A percentile compares a stretch with the other conserved stretches of the same genome.
Evolutionary conservation across 2,888 invertebrate genomes (phyloP).

Genomic region (Callosobruchus maculatus): DNA sequence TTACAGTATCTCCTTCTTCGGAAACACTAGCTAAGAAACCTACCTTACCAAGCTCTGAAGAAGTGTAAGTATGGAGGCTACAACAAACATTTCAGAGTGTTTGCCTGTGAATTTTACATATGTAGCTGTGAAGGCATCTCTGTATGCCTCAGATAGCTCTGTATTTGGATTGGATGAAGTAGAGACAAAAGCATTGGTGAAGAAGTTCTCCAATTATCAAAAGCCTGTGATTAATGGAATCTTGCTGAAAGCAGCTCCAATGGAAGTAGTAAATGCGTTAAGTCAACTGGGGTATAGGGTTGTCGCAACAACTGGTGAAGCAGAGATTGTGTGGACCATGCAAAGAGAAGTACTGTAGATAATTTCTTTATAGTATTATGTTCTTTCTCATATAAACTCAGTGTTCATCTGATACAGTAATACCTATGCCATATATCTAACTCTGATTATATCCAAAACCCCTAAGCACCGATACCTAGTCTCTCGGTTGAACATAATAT

Average conservation of each 20-base stretch:
- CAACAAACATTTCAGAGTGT: neutral
- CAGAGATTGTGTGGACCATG: slow-evolving; percentile 81
- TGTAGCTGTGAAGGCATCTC: slow-evolving; percentile 74
- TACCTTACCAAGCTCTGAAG: slow-evolving; percentile 9
- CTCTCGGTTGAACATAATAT: too few relatives aligned
- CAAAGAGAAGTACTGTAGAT: slow-evolving; percentile 63
- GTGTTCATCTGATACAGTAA: too few relatives aligned
- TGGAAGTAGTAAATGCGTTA: slow-evolving; percentile 69
- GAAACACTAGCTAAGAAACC: slow-evolving; percentile 2
- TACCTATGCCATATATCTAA: too few relatives aligned
- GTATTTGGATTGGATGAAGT: slow-evolving; percentile 72
- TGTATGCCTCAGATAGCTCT: slow-evolving; percentile 70
- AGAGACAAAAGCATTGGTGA: slow-evolving; percentile 66
- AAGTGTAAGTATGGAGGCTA: slow-evolving; percentile 36
- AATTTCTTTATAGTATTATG: slow-evolving; percentile 33
- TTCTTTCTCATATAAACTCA: neutral
- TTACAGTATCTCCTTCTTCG: slow-evolving; percentile 36
- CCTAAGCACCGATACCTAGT: too few relatives aligned
- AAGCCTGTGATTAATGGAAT: slow-evolving; percentile 68
- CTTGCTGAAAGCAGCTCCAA: slow-evolving; percentile 65
- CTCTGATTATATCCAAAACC: too few relatives aligned
- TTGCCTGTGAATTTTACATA: slow-evolving; percentile 57
- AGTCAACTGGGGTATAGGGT: slow-evolving; percentile 76
- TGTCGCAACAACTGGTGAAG: slow-evolving; percentile 73
- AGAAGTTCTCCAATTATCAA: slow-evolving; percentile 62